Evolutionary conservation across 2,113 vertebrate species (phyloP).

Genomic region (Zosterops lateralis): DNA sequence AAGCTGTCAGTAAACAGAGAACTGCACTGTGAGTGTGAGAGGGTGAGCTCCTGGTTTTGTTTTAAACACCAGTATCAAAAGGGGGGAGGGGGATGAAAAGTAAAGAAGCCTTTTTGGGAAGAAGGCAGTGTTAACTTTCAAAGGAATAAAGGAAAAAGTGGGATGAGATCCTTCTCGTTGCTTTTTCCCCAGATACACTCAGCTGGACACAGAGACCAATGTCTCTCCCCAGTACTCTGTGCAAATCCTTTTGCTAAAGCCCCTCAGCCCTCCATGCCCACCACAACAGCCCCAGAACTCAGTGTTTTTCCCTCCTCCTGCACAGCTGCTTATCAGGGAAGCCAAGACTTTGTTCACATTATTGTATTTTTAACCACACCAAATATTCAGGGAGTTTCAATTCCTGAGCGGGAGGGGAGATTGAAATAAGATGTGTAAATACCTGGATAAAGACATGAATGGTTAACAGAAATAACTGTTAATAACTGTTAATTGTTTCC

Average conservation of each 20-base stretch:
- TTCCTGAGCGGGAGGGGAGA: neutral
- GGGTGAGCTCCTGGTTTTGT: neutral
- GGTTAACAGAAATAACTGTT: neutral
- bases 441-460: neutral
- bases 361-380: neutral
- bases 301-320: neutral
- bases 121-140: neutral
- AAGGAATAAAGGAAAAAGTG: neutral
- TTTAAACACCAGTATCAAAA: neutral
- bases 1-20: neutral
- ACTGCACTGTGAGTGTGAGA: accelerated
- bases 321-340: accelerated
- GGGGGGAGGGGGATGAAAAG: accelerated
- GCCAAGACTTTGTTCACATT: accelerated
- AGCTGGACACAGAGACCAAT: neutral
- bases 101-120: neutral
- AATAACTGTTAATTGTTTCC: neutral
- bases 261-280: neutral
- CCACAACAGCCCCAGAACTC: neutral
- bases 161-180: neutral
- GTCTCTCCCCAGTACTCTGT: accelerated
- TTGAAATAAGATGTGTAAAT: neutral
- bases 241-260: neutral
- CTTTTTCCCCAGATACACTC: neutral
- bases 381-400: neutral